Evolutionary conservation across 1,140 invertebrate genomes (phyloP), one percentile per base, ranked within the genome.

Genomic region (Magallana ariakensis): DNA sequence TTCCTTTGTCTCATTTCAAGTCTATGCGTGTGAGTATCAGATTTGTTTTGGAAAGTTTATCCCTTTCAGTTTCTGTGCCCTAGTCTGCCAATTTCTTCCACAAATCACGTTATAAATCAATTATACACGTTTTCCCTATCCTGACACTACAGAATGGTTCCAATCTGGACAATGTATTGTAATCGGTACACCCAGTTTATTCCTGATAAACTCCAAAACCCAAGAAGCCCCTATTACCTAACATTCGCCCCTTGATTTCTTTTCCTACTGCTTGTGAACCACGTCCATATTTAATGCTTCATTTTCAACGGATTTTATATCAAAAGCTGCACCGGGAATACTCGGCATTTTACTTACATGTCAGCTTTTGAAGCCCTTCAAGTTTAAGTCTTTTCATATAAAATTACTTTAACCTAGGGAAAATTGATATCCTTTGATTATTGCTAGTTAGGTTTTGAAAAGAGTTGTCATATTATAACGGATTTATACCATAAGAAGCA

Each of bases 221-320:
- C 66, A 19, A 75, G 22, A 75, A 19, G 11, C 3, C 15, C 7
- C 10, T 26, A 33, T 75, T 75, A 75, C 66, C 66, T 33, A 75
- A 75, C 22, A 70, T 22, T 70, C 62, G 19, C 62, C 62, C 19
- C 19, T 46, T 26, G 16, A 19, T 75, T 75, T 75, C 22, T 75
- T 75, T 75, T 33, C 66, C 22, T 6, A 26, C 10, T 26, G 22
- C 66, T 22, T 9, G 19, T 33, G 66, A 75, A 75, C 66, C 66
- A 11, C 19, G 66, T 75, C 66, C 66, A 75, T 75, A 75, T 75
- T 75, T 75, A 75, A 75, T 75, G 66, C 66, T 75, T 75, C 66
- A 75, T 75, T 75, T 75, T 75, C 66, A 11, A 26, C 66, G 15
- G 22, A 75, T 75, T 75, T 22, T 13, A 75, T 75, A 75, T 75